Conservation (phyloP, 2,888 invertebrate genomes). For the Cheilosia vulpina region DNA sequence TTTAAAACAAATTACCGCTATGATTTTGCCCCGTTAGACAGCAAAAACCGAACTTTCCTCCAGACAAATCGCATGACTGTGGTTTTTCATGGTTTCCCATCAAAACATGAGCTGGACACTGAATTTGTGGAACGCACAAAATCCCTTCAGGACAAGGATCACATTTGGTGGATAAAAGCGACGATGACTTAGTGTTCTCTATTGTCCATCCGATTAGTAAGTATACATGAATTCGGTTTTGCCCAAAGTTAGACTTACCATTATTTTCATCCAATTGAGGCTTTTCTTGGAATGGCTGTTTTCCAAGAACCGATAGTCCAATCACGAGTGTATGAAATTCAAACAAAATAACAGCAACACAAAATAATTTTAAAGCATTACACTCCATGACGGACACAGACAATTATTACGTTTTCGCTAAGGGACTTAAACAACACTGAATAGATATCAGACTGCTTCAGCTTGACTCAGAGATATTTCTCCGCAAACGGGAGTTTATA, state of each 20-base stretch:
- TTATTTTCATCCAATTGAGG: background rate
- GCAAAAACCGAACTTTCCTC: conserved; percentile 85
- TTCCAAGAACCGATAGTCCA: conserved; percentile 27
- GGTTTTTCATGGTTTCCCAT: conserved; percentile 80
- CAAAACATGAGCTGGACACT: conserved; percentile 87
- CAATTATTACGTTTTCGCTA: background rate
- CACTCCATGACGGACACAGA: conserved; percentile 18
- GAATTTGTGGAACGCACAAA: conserved; percentile 86
- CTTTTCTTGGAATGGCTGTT: conserved; percentile 13
- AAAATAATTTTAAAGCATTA: conserved; percentile 24
- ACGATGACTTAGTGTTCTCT: conserved; percentile 5
- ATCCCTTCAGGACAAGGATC: conserved; percentile 84
- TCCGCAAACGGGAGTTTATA: too few relatives aligned
- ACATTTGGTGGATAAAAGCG: conserved; percentile 76
- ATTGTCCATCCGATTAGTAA: background rate
- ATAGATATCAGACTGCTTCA: background rate
- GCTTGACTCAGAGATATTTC: too few relatives aligned
- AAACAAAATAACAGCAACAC: background rate
- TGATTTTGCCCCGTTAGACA: conserved; percentile 87
- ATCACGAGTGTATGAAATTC: conserved; percentile 1
- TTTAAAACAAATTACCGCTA: conserved; percentile 80
- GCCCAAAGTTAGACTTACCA: background rate
- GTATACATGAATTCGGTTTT: background rate
- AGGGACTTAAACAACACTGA: background rate
- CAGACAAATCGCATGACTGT: conserved; percentile 85